Conservation (phyloP, 2,113 vertebrate genomes). For the Albula glossodonta region DNA sequence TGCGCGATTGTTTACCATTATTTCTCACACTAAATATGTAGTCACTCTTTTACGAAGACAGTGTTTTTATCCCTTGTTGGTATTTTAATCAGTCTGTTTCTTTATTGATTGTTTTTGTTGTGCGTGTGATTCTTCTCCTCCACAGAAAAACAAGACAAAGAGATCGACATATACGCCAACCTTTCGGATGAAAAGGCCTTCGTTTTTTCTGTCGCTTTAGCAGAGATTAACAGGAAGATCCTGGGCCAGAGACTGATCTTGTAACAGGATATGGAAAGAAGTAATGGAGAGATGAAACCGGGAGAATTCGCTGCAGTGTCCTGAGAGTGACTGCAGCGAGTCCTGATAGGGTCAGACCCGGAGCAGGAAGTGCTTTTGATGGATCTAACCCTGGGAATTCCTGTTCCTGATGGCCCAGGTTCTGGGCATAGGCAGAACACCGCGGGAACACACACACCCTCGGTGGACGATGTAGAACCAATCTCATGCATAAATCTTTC, state of each 20-base stretch:
- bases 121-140: slow-evolving; percentile 42
- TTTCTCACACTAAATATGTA: background rate
- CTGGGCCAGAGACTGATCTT: slow-evolving; percentile 95
- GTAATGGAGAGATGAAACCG: slow-evolving; percentile 45
- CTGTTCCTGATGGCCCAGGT: background rate
- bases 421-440: background rate
- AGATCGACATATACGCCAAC: slow-evolving; percentile 94
- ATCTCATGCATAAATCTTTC: background rate
- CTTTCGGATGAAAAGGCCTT: slow-evolving; percentile 98
- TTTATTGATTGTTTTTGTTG: background rate
- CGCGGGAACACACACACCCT: background rate
- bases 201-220: slow-evolving; percentile 96
- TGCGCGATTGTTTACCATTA: background rate
- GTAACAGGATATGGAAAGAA: slow-evolving; percentile 36
- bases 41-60: background rate
- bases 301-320: slow-evolving; percentile 42
- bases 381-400: background rate
- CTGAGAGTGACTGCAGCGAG: background rate
- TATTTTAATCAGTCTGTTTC: background rate
- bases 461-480: background rate
- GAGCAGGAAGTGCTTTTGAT: background rate
- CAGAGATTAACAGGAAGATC: slow-evolving; percentile 99
- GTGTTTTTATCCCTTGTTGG: background rate
- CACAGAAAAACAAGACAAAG: slow-evolving; percentile 96
- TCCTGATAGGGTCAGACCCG: background rate